Percentiles rank a stretch among this genome's conserved stretches.
Conservation (phyloP, 2,113 vertebrate genomes). For the Mus spicilegus region DNA sequence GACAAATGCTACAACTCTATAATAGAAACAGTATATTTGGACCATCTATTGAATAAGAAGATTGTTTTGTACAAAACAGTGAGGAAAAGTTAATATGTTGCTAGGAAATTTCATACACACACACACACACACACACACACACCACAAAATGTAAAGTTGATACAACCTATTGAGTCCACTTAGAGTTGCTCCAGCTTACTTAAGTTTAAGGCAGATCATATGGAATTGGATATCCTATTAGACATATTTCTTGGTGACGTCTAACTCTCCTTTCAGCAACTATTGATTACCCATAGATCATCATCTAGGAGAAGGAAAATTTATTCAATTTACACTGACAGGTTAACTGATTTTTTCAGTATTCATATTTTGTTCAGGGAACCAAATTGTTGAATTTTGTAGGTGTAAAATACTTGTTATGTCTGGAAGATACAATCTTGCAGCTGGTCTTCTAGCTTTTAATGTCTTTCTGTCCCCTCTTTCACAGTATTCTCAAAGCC, state of each 20-base stretch:
- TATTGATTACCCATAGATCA: not conserved
- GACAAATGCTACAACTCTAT: not conserved
- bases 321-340: not conserved
- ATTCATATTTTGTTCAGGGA: not conserved
- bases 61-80: not conserved
- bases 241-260: not conserved
- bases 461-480: not conserved
- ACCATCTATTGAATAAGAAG: not conserved
- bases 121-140: not conserved
- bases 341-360: not conserved
- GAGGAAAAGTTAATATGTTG: not conserved
- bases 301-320: no score
- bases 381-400: not conserved
- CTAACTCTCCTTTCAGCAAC: not conserved
- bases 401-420: accelerated
- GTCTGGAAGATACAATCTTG: not conserved
- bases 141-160: not conserved
- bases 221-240: not conserved
- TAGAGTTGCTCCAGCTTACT: not conserved
- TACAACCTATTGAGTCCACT: not conserved
- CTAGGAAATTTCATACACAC: not conserved
- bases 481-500: not conserved
- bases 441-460: not conserved
- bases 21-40: not conserved
- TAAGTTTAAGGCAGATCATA: not conserved